A percentile compares a stretch with the other conserved stretches of the same genome.
Conservation (phyloP, 2,113 vertebrate genomes). For the Sapayoa aenigma region DNA sequence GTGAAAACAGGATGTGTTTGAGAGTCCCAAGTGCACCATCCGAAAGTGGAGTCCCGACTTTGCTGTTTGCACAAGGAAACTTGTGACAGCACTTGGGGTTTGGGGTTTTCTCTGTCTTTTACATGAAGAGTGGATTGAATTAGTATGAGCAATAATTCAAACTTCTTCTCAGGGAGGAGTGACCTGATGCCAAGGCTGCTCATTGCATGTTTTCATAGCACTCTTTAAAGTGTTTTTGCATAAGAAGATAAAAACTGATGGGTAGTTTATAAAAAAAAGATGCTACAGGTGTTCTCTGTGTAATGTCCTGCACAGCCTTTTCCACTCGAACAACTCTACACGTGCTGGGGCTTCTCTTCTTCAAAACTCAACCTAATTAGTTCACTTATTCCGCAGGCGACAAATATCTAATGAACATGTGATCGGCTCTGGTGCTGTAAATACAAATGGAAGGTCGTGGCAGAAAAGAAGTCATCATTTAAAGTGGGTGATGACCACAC, state of each 20-base stretch:
- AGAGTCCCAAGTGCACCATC: background rate
- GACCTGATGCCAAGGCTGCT: background rate
- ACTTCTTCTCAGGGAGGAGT: background rate
- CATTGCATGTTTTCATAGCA: background rate
- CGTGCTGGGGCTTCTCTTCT: background rate
- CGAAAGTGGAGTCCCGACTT: background rate
- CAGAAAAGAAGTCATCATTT: background rate
- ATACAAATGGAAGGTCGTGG: conserved; percentile 1
- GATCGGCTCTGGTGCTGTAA: background rate
- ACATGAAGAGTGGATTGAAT: background rate
- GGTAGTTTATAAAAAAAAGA: background rate
- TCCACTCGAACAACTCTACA: background rate
- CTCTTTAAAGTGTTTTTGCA: background rate
- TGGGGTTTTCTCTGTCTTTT: background rate
- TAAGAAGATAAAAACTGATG: background rate
- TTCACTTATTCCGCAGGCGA: background rate
- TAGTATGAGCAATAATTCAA: background rate
- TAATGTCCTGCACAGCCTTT: background rate
- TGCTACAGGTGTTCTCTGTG: background rate
- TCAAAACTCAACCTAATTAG: background rate
- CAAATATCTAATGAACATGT: background rate
- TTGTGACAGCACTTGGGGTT: background rate
- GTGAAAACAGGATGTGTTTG: background rate
- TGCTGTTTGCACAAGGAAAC: background rate
- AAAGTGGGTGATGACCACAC: background rate